phyloP scores from a whole-genome alignment of 2,888 invertebrate species.

The Drosophila suboccidentalis region DNA sequence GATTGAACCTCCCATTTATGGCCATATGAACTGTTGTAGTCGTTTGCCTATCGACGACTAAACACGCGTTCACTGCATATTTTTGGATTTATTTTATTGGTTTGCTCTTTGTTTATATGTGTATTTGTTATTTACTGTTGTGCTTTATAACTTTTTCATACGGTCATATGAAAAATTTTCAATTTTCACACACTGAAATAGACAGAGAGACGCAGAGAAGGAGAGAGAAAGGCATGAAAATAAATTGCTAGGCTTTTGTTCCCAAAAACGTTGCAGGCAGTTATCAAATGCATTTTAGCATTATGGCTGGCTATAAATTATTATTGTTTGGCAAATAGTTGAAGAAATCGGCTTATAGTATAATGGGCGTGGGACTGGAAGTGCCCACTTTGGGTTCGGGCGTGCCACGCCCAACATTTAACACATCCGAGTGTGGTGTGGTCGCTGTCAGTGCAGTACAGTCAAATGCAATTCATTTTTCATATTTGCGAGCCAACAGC shows the following conservation, averaged over 20 bases:
- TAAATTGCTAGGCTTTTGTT: slow-evolving; percentile 63
- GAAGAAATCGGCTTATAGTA: slow-evolving; percentile 69
- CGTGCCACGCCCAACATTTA: slow-evolving; percentile 48
- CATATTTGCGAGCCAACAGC: slow-evolving; percentile 61
- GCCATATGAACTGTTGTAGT: slow-evolving; percentile 3
- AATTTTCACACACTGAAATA: slow-evolving; percentile 63
- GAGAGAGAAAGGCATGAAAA: slow-evolving; percentile 20
- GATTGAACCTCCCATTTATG: slow-evolving; percentile 6
- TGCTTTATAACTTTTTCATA: slow-evolving; percentile 69
- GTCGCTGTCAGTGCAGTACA: slow-evolving; percentile 54
- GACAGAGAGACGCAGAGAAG: neutral
- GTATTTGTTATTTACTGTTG: slow-evolving; percentile 69
- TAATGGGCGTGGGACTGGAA: slow-evolving; percentile 19
- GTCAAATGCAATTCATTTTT: slow-evolving; percentile 76
- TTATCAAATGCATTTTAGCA: slow-evolving; percentile 79
- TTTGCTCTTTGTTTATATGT: slow-evolving; percentile 48
- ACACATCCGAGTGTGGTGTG: slow-evolving; percentile 30
- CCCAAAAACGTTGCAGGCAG: slow-evolving; percentile 37
- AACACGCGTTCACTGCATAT: slow-evolving; percentile 53
- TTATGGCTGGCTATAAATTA: slow-evolving; percentile 73
- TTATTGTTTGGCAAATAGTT: slow-evolving; percentile 67
- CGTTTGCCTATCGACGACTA: slow-evolving; percentile 60
- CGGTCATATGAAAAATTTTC: slow-evolving; percentile 53
- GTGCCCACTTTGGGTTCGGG: neutral
- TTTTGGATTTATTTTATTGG: slow-evolving; percentile 48